Evolutionary conservation across 2,113 vertebrate genomes (phyloP).

Genomic region (Xenopus borealis): DNA sequence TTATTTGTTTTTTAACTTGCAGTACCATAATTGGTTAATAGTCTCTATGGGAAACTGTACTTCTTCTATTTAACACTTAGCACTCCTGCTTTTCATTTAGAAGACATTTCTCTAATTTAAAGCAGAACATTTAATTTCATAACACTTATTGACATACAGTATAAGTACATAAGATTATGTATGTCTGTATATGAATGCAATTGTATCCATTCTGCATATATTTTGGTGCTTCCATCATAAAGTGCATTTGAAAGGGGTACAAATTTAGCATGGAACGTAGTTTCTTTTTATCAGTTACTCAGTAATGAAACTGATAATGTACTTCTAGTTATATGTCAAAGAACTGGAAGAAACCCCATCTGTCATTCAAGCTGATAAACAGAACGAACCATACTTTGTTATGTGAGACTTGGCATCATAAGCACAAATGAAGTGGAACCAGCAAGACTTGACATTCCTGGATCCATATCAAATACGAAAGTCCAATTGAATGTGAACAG

Average conservation of each 20-base stretch:
- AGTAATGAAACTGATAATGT: background rate
- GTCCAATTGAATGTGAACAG: background rate
- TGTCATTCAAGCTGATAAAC: background rate
- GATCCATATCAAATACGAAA: background rate
- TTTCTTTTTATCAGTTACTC: background rate
- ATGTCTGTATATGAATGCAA: too few species aligned
- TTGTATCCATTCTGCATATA: too few species aligned
- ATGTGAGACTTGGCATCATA: background rate
- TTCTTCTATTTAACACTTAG: too few species aligned
- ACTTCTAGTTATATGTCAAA: conserved; percentile 3
- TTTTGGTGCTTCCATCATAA: background rate
- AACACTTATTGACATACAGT: too few species aligned
- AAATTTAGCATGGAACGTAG: background rate
- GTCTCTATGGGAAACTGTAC: too few species aligned
- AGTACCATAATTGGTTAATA: too few species aligned
- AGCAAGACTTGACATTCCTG: background rate
- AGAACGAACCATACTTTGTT: background rate
- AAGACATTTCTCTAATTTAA: too few species aligned
- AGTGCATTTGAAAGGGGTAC: background rate
- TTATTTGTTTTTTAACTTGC: too few species aligned
- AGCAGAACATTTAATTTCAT: too few species aligned
- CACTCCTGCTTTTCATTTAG: too few species aligned
- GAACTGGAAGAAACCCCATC: background rate
- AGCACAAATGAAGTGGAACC: background rate
- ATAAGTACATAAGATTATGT: too few species aligned